A percentile compares a stretch with the other conserved stretches of the same genome.
These are phyloP conservation scores for Aldabrachelys gigantea DNA, from an alignment of 2,113 vertebrate genomes.

Conservation along the genomic window DNA sequence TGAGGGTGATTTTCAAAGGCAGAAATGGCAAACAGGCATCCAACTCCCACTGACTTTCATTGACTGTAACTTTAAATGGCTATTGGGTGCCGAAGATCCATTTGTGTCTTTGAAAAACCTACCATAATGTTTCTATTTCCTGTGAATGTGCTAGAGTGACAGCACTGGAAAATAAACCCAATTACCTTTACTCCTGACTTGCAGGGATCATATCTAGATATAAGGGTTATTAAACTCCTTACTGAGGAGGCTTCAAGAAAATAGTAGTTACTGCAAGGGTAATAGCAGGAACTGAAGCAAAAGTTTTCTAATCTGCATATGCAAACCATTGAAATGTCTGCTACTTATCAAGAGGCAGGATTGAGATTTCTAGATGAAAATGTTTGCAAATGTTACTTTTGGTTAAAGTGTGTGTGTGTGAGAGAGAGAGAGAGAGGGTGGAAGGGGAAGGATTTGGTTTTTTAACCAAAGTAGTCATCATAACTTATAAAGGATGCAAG, in stretches of 20 bases:
- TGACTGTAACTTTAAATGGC: not conserved
- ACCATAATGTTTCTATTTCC: accelerated
- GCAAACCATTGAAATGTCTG: accelerated
- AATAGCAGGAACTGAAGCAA: not conserved
- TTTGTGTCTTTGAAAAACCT: not conserved
- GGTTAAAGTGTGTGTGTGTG: not conserved
- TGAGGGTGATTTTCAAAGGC: not conserved
- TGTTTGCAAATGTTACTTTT: not conserved
- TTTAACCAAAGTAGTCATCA: accelerated
- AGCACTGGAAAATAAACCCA: not conserved
- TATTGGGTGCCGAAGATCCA: accelerated
- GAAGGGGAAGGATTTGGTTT: not conserved
- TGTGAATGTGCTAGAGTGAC: not conserved
- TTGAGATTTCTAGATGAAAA: not conserved
- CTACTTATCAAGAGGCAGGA: not conserved
- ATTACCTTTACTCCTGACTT: too few relatives aligned
- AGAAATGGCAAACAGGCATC: not conserved
- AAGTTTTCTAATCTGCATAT: not conserved
- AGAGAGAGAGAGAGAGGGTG: accelerated
- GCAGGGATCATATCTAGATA: too few relatives aligned
- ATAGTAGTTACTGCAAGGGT: not conserved
- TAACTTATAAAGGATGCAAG: not conserved
- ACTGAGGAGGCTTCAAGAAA: not conserved
- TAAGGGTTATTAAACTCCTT: not conserved
- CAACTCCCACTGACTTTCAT: not conserved